A percentile compares a stretch with the other conserved stretches of the same genome.
Evolutionary conservation across 53 echinoderm and acorn worm species (phyloP).

Genomic region (Patiria pectinifera): DNA sequence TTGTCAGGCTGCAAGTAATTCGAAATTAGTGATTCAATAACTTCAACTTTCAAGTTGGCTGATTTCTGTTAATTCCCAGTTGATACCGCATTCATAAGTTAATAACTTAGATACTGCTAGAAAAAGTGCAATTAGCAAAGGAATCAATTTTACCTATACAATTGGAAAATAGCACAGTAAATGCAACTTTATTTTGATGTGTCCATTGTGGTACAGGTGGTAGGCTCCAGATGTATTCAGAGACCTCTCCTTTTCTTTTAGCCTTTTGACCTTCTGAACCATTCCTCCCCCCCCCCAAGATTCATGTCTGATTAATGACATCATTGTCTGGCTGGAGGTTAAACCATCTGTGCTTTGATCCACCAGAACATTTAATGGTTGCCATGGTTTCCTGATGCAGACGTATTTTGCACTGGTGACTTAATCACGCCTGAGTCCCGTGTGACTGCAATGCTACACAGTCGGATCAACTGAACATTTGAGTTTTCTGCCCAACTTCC

Average conservation of each 20-base stretch:
- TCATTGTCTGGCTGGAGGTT: constrained; percentile 25
- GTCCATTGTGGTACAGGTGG: not conserved
- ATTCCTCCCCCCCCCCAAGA: not conserved
- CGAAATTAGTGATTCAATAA: no score
- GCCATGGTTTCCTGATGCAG: no score
- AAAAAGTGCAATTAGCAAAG: no score
- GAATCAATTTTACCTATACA: no score
- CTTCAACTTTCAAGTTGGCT: no score
- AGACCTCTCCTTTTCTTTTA: not conserved
- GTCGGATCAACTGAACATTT: not conserved
- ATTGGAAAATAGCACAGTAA: no score
- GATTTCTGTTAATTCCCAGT: no score
- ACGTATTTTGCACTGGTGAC: not conserved
- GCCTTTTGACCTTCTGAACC: not conserved
- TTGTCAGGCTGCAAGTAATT: no score
- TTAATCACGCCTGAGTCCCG: not conserved
- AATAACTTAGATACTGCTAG: no score
- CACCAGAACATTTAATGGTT: not conserved
- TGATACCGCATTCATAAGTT: no score
- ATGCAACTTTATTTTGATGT: no score
- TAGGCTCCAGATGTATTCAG: not conserved
- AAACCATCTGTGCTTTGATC: not conserved
- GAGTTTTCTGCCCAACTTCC: not conserved
- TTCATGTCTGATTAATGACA: not conserved
- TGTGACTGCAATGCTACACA: not conserved